Base-by-base conservation (phyloP, 2,797 vertebrate species). In the Chelon labrosus region DNA sequence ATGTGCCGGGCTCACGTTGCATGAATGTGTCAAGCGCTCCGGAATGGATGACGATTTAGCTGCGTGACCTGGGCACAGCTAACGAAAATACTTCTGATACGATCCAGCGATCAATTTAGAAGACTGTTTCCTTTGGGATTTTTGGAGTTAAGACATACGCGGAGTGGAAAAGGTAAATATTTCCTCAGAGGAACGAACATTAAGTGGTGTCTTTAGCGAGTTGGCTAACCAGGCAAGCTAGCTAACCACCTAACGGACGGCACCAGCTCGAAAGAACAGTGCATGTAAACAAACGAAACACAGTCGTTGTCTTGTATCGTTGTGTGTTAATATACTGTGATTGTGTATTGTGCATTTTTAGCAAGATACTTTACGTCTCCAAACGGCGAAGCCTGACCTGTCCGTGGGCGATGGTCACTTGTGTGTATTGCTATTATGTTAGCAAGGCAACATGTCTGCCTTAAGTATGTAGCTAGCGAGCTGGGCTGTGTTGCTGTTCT, bases 1-100 rank as follows among this genome's bases (percentile, higher is more conserved):
- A 0, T 0, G 3, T 1, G 27, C 56, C 54, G 73, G 73, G 58
- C 83, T 95, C 94, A 95, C 93, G 93, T 95, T 94, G 94, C 87
- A 84, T 52, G 80, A 90, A 89, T 92, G 89, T 93, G 92, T 92
- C 87, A 69, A 79, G 19, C 73, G 51, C 61, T 47, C 51, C 10
- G 20, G 52, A 78, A 64, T 67, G 20, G 67, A 38, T 70, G 75
- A 73, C 55, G 54, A 4, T 50, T 51, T 62, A 54, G 37, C 71
- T 69, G 54, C 54, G 66, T 80, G 82, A 83, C 66, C 39, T 42
- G 41, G 67, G 56, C 39, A 44, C 60, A 57, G 60, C 64, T 27
- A n/a, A 44, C 14, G 68, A 41, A 50, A 22, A 38, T 14, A 53
- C 2, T 25, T 57, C 3, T 3, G 13, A 11, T 10, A n/a, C 25